Evolutionary conservation across 2,888 invertebrate species (phyloP), one percentile per base, ranked within the genome.

Genomic region (Scaptomyza tumidula): DNA sequence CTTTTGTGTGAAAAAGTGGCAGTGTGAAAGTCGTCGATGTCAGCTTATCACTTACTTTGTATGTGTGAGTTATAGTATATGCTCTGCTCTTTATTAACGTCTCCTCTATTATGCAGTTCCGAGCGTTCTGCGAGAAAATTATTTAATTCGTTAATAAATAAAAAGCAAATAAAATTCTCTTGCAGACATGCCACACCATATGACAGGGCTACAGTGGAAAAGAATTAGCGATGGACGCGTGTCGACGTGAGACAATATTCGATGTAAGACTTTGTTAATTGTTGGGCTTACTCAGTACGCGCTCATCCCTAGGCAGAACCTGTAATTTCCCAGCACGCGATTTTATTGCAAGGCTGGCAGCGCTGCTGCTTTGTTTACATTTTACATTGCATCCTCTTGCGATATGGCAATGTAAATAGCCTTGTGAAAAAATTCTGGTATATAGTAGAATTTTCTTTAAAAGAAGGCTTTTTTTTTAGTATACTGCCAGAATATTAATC

Each of bases 1-100:
- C n/a, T 48, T 43, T 43, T 53, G 45, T 61, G 33, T 19, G n/a
- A 7, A 10, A 35, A 72, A 72, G 52, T 74, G 69, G 74, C 56
- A 78, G 56, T 50, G 83, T 77, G 67, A 67, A 69, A 57, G 57
- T 63, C 58, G 65, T 59, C 52, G 50, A 44, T 50, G 49, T 6
- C 46, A 64, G 63, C 65, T 79, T 63, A 66, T 74, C 60, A 57
- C 88, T 78, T 88, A 80, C 83, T 48, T 80, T 67, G 44, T 52
- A 55, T 70, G 33, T 72, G 71, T 71, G 53, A 71, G 37, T 54
- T 27, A 54, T 27, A 37, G 2, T 41, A 44, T 29, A 37, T 61
- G 46, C 44, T 50, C 7, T 63, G 46, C 44, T 43, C 10, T 52
- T 11, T 31, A 52, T 37, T 7, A 16, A 54, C 65, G 70, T 71